Percentiles rank a stretch among this genome's conserved stretches.
These are phyloP conservation scores for Sisor rabdophorus DNA, from an alignment of 2,113 vertebrate genomes.

Conservation along the genomic window DNA sequence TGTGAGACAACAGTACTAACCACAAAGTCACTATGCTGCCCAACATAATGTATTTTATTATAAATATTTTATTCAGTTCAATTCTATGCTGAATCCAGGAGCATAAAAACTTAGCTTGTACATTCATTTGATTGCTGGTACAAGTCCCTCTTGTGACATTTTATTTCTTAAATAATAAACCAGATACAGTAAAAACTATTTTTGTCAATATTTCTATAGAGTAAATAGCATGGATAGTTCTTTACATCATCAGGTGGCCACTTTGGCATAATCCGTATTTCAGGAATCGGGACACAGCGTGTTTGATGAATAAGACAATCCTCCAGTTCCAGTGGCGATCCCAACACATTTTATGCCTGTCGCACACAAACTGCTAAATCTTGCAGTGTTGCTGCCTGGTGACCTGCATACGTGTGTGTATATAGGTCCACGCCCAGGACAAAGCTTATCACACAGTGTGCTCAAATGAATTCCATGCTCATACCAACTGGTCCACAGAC, in stretches of 20 bases:
- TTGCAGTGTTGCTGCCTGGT: neutral
- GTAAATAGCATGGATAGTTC: neutral
- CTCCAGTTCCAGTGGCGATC: neutral
- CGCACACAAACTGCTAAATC: neutral
- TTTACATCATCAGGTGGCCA: neutral
- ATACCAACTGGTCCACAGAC: neutral
- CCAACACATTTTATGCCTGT: constrained; percentile 30
- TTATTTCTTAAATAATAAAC: neutral
- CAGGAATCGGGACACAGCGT: constrained; percentile 13
- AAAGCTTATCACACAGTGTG: constrained; percentile 5
- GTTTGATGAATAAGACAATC: constrained; percentile 18
- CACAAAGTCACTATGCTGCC: no score
- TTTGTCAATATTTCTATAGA: neutral
- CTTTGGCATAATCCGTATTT: neutral
- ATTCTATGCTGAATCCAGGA: no score
- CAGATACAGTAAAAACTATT: neutral
- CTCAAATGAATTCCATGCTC: neutral
- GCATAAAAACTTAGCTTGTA: no score
- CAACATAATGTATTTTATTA: no score
- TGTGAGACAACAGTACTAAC: no score
- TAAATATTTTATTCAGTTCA: no score
- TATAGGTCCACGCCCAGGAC: neutral
- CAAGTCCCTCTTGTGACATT: neutral
- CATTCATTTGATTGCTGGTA: neutral
- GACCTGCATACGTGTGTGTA: constrained; percentile 19